Conservation (phyloP, 1,140 invertebrate species). For the Drosophila bocqueti region DNA sequence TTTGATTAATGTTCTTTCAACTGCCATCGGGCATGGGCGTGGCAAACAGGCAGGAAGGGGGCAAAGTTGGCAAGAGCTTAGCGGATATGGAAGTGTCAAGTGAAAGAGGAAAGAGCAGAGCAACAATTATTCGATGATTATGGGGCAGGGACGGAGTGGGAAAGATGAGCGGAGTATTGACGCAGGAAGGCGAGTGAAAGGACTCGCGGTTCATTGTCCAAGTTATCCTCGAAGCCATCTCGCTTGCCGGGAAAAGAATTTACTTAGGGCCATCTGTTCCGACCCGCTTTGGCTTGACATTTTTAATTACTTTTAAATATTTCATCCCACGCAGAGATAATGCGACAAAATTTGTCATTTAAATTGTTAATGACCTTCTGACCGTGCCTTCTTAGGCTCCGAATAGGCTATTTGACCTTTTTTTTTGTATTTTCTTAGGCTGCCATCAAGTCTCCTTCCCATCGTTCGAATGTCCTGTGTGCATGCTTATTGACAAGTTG, state of each 20-base stretch:
- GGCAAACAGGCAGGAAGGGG: background rate
- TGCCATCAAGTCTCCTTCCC: background rate
- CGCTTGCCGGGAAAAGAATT: background rate
- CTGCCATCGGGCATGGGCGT: conserved; percentile 25
- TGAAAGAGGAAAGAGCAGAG: conserved; percentile 19
- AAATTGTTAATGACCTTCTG: conserved; percentile 52
- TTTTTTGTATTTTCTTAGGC: conserved; percentile 5
- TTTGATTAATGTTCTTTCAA: conserved; percentile 61
- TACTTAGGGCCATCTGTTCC: conserved; percentile 19
- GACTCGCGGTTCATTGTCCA: conserved; percentile 13
- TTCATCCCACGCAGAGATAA: conserved; percentile 25
- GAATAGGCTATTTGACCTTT: conserved; percentile 19
- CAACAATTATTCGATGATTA: conserved; percentile 42
- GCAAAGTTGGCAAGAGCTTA: conserved; percentile 30
- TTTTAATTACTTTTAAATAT: conserved; percentile 67
- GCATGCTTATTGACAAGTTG: conserved; percentile 56
- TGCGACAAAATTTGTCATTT: conserved; percentile 45
- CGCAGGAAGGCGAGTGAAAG: conserved; percentile 4
- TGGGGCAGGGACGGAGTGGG: background rate
- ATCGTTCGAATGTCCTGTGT: conserved; percentile 19
- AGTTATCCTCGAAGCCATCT: conserved; percentile 20
- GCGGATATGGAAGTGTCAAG: conserved; percentile 36
- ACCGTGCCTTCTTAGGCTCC: conserved; percentile 8
- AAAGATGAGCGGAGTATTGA: conserved; percentile 11
- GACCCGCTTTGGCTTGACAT: conserved; percentile 39